Evolutionary conservation across 2,888 invertebrate species (phyloP).

Genomic region (Halocaridina rubra): DNA sequence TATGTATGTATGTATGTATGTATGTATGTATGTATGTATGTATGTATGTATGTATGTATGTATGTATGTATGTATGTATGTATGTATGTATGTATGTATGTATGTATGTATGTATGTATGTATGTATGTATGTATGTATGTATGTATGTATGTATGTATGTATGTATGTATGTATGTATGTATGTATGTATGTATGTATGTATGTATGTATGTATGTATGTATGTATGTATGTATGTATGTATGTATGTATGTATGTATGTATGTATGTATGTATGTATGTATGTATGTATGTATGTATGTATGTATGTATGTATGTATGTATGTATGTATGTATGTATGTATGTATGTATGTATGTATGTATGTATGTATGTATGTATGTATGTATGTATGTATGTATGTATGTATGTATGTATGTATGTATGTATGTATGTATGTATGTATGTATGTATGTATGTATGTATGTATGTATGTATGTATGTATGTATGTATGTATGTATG

Average conservation of each 20-base stretch:
- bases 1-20: too few relatives aligned
- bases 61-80: neutral
- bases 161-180: neutral
- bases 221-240: neutral
- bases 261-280: neutral
- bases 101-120: neutral
- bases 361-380: neutral
- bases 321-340: neutral
- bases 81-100: neutral
- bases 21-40: neutral
- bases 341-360: neutral
- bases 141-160: neutral
- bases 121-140: neutral
- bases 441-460: neutral
- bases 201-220: constrained; percentile 7
- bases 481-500: neutral
- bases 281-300: neutral
- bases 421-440: neutral
- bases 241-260: neutral
- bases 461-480: neutral
- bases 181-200: constrained; percentile 24
- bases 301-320: neutral
- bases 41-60: neutral
- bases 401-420: neutral
- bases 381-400: neutral